Base-by-base conservation (phyloP, 2,113 vertebrate species). In the Clupea harengus region DNA sequence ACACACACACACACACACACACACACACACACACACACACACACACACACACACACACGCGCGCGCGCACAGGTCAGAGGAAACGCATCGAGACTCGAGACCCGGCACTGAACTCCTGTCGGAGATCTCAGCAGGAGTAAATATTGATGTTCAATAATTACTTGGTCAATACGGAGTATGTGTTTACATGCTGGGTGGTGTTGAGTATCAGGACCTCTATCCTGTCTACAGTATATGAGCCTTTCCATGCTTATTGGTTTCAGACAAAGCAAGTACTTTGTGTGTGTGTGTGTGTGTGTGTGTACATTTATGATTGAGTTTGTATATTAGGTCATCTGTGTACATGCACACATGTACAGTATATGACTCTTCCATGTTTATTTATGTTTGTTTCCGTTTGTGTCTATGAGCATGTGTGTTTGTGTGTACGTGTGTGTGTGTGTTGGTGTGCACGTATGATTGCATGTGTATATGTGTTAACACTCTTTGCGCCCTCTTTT, bases 101-200 rank as follows among this genome's bases (percentile, higher is more conserved):
- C 25, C 72, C 28, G 10, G 72, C 72, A 17, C 72, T 78, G 25
- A 78, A 78, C 25, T 32, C 32, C 72, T 78, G 72, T 78, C 25
- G 28, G 72, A 39, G 72, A 78, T 78, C 25, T 78, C 9, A 28
- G 72, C 72, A 39, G 72, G 72, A 78, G 72, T 78, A 78, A 78
- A 78, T 78, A 78, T 78, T 78, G 72, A 78, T 78, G 72, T 78
- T 78, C 72, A 78, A 78, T 78, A 78, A 78, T 78, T 10, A 78
- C 72, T 78, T 78, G 72, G 72, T 78, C 72, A 78, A 78, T 78
- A 78, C 25, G 72, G 72, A 11, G 72, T 32, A 78, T 78, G 72
- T 78, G 72, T 78, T 78, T 78, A 78, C 72, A 78, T 78, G 72
- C 72, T 78, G 72, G 32, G 28, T 13, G 72, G 72, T 78, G 72